Conservation (phyloP, 2,113 vertebrate species). For the Eptatretus burgeri region DNA sequence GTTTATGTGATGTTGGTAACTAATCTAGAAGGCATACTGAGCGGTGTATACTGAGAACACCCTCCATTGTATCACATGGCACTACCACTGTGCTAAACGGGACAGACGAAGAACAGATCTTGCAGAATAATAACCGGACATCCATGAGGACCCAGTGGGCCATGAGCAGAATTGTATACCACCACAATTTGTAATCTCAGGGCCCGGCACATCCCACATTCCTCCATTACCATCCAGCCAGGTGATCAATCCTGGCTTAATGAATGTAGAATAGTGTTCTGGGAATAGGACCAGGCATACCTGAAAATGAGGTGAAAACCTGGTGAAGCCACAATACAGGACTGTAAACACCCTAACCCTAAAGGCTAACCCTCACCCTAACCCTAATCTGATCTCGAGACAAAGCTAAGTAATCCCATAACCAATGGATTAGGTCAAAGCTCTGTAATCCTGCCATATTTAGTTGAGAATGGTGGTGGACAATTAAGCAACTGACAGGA, state of each 20-base stretch:
- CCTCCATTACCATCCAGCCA: constrained; percentile 2
- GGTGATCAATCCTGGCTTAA: background rate
- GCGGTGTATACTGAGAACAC: background rate
- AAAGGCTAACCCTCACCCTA: background rate
- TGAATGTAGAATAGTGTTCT: background rate
- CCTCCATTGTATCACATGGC: background rate
- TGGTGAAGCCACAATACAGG: background rate
- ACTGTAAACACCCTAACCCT: background rate
- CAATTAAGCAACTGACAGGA: constrained; percentile 1
- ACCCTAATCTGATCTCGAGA: too few species aligned
- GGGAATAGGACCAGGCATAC: background rate
- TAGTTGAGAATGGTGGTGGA: background rate
- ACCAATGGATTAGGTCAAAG: background rate
- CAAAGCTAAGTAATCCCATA: background rate
- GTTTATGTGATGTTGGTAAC: background rate
- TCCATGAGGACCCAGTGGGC: background rate
- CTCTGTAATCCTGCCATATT: constrained; percentile 1
- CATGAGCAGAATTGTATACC: background rate
- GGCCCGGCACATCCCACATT: background rate
- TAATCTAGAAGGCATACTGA: background rate
- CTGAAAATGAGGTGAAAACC: background rate
- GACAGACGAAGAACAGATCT: background rate
- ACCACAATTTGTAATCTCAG: background rate
- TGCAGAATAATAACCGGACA: background rate
- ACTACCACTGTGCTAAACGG: background rate